A percentile compares a stretch with the other conserved stretches of the same genome.
Conservation (phyloP, 2,797 vertebrate species). For the Enoplosus armatus region DNA sequence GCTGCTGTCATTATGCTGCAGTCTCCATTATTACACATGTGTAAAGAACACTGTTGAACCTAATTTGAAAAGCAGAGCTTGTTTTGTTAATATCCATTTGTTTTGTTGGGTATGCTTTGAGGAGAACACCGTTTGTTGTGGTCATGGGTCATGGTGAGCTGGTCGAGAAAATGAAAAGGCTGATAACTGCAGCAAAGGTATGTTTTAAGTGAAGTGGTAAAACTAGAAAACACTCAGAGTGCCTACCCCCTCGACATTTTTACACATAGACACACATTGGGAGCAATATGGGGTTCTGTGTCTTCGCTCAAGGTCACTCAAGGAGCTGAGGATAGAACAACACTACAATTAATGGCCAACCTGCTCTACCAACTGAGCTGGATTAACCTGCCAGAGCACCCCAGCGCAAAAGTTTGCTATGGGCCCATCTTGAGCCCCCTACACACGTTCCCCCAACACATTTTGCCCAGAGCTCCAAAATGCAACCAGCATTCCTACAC, state of each 20-base stretch:
- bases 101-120: not conserved
- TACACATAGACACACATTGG: not conserved
- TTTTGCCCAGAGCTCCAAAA: not conserved
- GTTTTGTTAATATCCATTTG: not conserved
- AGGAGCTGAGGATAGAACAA: not conserved
- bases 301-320: constrained; percentile 15
- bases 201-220: not conserved
- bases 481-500: not conserved
- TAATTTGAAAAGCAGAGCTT: not conserved
- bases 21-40: not conserved
- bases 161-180: not conserved
- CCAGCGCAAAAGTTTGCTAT: not conserved
- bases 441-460: not conserved
- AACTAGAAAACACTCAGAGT: not conserved
- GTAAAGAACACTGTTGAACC: not conserved
- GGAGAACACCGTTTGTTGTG: not conserved
- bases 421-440: not conserved
- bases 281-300: constrained; percentile 1
- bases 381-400: constrained; percentile 3
- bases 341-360: constrained; percentile 2
- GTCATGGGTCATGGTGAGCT: not conserved
- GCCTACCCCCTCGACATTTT: not conserved
- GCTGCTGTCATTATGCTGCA: not conserved
- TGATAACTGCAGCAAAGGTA: not conserved
- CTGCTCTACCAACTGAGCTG: constrained; percentile 8